Evolutionary conservation across 1,140 invertebrate genomes (phyloP), one percentile per base, ranked within the genome.

Genomic region (Cherax quadricarinatus): DNA sequence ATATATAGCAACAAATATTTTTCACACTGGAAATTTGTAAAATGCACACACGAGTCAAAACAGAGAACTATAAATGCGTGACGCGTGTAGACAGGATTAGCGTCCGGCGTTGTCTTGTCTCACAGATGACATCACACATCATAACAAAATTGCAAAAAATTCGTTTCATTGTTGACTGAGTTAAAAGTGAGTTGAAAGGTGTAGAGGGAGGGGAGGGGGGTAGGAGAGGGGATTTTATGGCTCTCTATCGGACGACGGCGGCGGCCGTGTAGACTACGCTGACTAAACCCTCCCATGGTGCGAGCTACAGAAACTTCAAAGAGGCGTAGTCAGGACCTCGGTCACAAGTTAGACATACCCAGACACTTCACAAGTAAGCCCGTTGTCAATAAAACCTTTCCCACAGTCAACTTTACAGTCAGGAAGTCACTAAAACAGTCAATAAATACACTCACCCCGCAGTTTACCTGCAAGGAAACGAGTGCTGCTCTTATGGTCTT

Each of bases 241-340:
- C 30, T 41, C 53, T 57, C 53, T 57, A 57, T 57, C 84, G 18
- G 84, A 53, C 30, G 60, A 66, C 30, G 57, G 30, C 5, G 18
- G 62, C 49, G 16, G 70, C 48, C 18, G 88, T 82, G 80, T 89
- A 70, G 53, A 89, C 88, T 53, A 82, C 80, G 80, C 41, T 83
- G 82, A 89, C 88, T 83, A 88, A 66, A 49, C 79, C 88, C 88
- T 53, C 48, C 87, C 82, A 70, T 82, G 79, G 6, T 57, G 53
- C 12, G n/a, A 60, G n/a, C 79, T 62, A 49, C 87, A 16, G 41
- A 18, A 66, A 48, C 41, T 6, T 41, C 41, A 21, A 66, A 53
- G 48, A 4, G 85, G 30, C 30, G 30, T 41, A 41, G 21, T 48
- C 66, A 24, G 70, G n/a, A 24, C 4, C 60, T 14, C 83, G 9